Evolutionary conservation across 2,113 vertebrate species (phyloP).

Genomic region (Notarius quadriscutis): DNA sequence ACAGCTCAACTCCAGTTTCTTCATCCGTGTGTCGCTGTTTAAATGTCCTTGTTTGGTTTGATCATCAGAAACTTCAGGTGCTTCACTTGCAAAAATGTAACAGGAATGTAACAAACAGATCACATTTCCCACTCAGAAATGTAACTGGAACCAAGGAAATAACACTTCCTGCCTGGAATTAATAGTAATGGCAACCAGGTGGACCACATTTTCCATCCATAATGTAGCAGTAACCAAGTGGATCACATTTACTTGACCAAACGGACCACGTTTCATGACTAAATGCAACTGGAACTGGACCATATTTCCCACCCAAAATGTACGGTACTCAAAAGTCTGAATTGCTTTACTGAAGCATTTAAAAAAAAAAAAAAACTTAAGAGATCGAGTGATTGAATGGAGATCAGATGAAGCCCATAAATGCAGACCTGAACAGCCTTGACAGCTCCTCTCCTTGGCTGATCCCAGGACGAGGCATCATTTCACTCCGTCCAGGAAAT

Average conservation of each 20-base stretch:
- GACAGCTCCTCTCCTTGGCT: conserved; percentile 14
- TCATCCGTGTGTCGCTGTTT: background rate
- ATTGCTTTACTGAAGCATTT: background rate
- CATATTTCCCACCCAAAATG: background rate
- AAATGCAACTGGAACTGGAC: too few relatives aligned
- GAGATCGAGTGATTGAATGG: background rate
- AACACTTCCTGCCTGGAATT: background rate
- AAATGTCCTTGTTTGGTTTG: background rate
- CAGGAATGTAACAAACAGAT: too few relatives aligned
- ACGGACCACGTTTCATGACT: background rate
- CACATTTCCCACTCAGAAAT: background rate
- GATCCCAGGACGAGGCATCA: conserved; percentile 27
- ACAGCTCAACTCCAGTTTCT: conserved; percentile 81
- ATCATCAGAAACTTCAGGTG: background rate
- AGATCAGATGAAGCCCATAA: background rate
- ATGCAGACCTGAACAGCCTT: background rate
- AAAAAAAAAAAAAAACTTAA: background rate
- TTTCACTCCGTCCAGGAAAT: conserved; percentile 56
- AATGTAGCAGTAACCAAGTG: too few relatives aligned
- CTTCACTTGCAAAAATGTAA: background rate
- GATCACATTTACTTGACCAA: background rate
- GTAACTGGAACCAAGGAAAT: background rate
- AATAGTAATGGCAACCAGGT: too few relatives aligned
- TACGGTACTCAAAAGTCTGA: background rate
- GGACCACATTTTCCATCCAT: too few relatives aligned